Evolutionary conservation across 2,113 vertebrate species (phyloP).

Genomic region (Mola mola): DNA sequence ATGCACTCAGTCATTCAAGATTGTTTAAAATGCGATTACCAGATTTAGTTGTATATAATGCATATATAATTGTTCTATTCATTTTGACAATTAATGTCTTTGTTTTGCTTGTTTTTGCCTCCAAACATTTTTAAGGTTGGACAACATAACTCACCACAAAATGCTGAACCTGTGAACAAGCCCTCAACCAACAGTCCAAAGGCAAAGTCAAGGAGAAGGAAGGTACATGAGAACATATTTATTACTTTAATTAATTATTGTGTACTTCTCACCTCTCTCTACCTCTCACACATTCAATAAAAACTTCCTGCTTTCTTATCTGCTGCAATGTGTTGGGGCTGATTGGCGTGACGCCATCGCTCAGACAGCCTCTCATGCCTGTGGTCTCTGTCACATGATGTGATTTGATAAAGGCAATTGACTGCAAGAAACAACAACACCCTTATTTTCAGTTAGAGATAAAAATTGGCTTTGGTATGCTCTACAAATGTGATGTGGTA

Average conservation of each 20-base stretch:
- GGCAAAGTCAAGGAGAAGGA: constrained; percentile 56
- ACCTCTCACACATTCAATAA: constrained; percentile 14
- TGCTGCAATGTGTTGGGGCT: constrained; percentile 22
- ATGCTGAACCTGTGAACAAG: constrained; percentile 19
- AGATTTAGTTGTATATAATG: too few species aligned
- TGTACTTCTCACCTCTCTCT: background rate
- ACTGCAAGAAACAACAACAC: constrained; percentile 48
- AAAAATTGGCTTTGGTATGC: constrained; percentile 24
- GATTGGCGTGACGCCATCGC: constrained; percentile 45
- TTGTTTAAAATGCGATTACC: too few species aligned
- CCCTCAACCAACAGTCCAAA: constrained; percentile 7
- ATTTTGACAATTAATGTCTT: constrained; percentile 1
- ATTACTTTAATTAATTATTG: background rate
- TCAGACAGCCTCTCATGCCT: constrained; percentile 37
- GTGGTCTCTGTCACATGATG: constrained; percentile 61
- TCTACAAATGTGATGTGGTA: constrained; percentile 1
- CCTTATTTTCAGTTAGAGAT: constrained; percentile 19
- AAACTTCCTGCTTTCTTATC: constrained; percentile 41
- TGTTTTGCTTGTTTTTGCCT: background rate
- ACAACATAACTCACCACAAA: constrained; percentile 7
- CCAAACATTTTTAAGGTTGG: constrained; percentile 40
- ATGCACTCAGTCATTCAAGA: too few species aligned
- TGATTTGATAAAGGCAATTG: constrained; percentile 62
- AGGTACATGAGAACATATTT: constrained; percentile 55
- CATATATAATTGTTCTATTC: background rate